Percentiles rank a stretch among this genome's conserved stretches.
Evolutionary conservation across 2,113 vertebrate species (phyloP).

Genomic region (Lontra canadensis): DNA sequence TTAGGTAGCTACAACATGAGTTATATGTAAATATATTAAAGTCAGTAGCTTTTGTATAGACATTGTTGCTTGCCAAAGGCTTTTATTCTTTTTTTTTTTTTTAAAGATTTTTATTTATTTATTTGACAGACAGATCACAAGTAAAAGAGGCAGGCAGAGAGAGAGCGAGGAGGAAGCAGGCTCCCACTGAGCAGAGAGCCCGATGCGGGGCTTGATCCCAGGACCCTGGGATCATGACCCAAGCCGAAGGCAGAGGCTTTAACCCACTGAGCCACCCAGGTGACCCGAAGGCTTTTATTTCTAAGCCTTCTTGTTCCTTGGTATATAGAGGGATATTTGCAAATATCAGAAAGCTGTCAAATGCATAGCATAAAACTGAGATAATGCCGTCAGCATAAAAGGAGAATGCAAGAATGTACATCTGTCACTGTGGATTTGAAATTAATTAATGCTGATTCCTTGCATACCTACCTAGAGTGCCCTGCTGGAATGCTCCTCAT

Average conservation of each 20-base stretch:
- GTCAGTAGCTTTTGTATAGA: not conserved
- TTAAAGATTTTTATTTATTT: no score
- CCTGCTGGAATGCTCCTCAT: not conserved
- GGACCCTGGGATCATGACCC: no score
- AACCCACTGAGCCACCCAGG: no score
- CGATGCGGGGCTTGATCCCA: no score
- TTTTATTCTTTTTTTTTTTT: not conserved
- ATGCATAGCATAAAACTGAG: not conserved
- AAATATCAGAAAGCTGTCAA: not conserved
- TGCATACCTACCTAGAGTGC: not conserved
- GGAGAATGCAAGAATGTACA: not conserved
- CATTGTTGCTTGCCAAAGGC: not conserved
- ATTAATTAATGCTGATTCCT: not conserved
- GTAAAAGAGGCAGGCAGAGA: no score
- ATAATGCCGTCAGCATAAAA: not conserved
- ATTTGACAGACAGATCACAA: no score
- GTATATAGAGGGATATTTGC: not conserved
- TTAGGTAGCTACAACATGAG: not conserved
- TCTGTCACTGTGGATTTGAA: not conserved
- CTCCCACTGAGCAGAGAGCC: no score
- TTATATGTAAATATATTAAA: not conserved
- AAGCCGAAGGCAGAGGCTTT: no score
- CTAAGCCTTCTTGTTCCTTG: not conserved
- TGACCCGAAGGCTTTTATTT: not conserved
- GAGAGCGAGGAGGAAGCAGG: no score